Evolutionary conservation across 2,797 vertebrate species (phyloP), one percentile per base, ranked within the genome.

Genomic region (Sphenopsis melanotis): DNA sequence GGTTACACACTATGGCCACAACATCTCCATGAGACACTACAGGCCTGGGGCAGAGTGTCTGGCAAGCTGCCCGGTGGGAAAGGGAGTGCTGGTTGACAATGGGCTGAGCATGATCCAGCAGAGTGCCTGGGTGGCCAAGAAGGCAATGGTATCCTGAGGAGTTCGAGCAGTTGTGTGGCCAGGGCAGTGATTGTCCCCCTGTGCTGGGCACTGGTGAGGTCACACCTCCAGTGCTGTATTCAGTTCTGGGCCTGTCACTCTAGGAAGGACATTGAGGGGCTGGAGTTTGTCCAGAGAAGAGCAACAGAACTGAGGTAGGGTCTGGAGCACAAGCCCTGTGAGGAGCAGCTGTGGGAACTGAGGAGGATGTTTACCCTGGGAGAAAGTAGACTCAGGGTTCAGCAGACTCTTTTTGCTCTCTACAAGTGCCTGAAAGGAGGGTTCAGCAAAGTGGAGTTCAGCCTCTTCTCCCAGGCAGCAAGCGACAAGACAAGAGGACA

Each of bases 251-350:
- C 39, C 11, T 5, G 2, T 53, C 34, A 17, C 8, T 21, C 4
- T 9, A 22, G 30, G 34, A 44, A 68, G 21, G 55, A 24, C 23
- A 46, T 2, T 24, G n/a, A 34, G 24, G 34, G 1, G 24, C 47
- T 34, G 55, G 6, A 30, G 21, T 1, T 0, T 12, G 34, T 21
- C 41, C 41, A 34, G 47, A 52, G 39, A 86, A 60, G 21, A 17
- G 6, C 30, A 60, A 34, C 3, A 14, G 26, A 17, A 1, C 13
- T 46, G 46, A 2, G 3, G n/a, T 2, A 46, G 29, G 24, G 7
- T 39, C 34, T 39, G 64, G 64, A 70, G 12, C 21, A 47, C 32
- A 41, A 15, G 3, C 34, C 9, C 56, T 61, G 1, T 61, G 34
- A 55, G 26, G 8, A 63, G 41, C 8, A 37, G 26, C 41, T 36